Conservation (phyloP, 2,113 vertebrate genomes). For the Geothlypis trichas region DNA sequence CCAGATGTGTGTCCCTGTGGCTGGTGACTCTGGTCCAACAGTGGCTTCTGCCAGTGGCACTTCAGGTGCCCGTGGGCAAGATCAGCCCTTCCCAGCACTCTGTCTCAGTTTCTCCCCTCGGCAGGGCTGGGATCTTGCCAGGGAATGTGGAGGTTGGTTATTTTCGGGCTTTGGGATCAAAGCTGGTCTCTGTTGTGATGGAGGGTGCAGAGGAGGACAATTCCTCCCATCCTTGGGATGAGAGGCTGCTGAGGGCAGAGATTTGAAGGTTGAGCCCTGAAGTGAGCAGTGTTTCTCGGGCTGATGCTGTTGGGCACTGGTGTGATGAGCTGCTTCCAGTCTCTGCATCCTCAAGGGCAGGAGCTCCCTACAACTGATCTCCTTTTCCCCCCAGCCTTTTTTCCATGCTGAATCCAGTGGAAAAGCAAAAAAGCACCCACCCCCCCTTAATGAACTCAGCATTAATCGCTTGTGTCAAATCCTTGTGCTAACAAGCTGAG, state of each 20-base stretch:
- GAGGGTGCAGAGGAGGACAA: rapidly evolving
- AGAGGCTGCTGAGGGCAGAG: background rate
- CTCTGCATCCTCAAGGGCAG: background rate
- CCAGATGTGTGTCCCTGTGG: background rate
- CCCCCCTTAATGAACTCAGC: slow-evolving; percentile 23
- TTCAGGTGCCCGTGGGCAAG: background rate
- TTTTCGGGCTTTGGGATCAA: background rate
- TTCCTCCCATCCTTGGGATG: background rate
- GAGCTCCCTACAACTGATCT: background rate
- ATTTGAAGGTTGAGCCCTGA: rapidly evolving
- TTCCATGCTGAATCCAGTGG: background rate
- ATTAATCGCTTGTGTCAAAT: slow-evolving; percentile 41
- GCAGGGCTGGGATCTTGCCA: background rate
- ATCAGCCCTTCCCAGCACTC: background rate
- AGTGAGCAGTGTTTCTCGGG: rapidly evolving
- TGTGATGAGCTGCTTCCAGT: background rate
- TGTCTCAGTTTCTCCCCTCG: rapidly evolving
- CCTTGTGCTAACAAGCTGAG: slow-evolving; percentile 38
- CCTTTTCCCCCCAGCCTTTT: background rate
- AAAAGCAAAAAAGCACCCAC: background rate
- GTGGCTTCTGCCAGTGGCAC: background rate
- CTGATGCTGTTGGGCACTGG: background rate
- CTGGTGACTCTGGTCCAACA: background rate
- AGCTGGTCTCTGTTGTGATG: background rate
- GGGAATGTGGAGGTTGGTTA: rapidly evolving